Evolutionary conservation across 1,140 invertebrate species (phyloP).

Genomic region (Drosophila pseudoobscura): DNA sequence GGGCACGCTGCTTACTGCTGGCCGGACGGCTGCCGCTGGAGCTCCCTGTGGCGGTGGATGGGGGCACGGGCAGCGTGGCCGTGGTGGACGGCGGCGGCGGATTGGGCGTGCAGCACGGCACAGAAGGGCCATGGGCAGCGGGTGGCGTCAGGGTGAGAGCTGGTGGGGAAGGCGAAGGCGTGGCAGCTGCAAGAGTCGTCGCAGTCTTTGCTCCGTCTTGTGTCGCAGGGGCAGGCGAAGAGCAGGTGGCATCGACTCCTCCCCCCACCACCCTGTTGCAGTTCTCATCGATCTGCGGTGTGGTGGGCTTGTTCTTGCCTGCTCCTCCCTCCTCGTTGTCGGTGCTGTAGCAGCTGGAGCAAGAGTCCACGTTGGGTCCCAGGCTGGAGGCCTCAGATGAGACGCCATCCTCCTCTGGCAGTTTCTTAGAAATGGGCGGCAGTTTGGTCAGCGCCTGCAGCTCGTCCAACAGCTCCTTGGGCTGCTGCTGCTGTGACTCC

Average conservation of each 20-base stretch:
- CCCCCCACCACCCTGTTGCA: slow-evolving; percentile 48
- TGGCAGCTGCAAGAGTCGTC: neutral
- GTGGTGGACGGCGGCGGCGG: slow-evolving; percentile 26
- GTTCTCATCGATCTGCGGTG: slow-evolving; percentile 62
- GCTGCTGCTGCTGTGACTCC: slow-evolving; percentile 84
- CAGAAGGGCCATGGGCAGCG: slow-evolving; percentile 46
- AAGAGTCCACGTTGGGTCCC: slow-evolving; percentile 87
- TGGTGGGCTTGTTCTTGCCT: slow-evolving; percentile 13
- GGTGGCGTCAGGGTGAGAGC: slow-evolving; percentile 57
- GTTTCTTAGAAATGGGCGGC: slow-evolving; percentile 49
- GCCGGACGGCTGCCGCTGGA: slow-evolving; percentile 37
- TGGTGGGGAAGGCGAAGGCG: slow-evolving; percentile 50
- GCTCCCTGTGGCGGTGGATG: neutral
- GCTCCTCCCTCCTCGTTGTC: slow-evolving; percentile 84
- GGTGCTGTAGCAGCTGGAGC: slow-evolving; percentile 85
- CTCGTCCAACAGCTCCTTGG: slow-evolving; percentile 84
- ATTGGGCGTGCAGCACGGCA: slow-evolving; percentile 29
- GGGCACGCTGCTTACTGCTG: slow-evolving; percentile 57
- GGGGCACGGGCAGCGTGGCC: slow-evolving; percentile 48
- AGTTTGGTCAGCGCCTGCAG: slow-evolving; percentile 82
- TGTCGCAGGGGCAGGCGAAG: slow-evolving; percentile 3
- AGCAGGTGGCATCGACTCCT: neutral
- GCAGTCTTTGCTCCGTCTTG: neutral
- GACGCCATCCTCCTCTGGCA: slow-evolving; percentile 75
- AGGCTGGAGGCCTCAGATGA: slow-evolving; percentile 85